Conservation (phyloP, 2,797 vertebrate species). For the Podarcis lilfordi region DNA sequence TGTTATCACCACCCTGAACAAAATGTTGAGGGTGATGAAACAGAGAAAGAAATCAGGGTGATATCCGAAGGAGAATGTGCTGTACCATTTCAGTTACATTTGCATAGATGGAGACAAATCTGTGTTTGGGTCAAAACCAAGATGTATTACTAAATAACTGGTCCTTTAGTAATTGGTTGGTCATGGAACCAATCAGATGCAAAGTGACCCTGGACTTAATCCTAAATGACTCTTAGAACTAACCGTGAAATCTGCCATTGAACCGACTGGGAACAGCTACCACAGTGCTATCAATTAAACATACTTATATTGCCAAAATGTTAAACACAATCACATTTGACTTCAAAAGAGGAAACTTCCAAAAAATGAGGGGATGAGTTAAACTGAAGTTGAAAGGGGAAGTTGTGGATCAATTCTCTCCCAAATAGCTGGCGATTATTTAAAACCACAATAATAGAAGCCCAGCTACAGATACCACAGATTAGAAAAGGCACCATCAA, state of each 20-base stretch:
- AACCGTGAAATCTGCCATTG: background rate
- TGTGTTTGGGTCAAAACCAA: background rate
- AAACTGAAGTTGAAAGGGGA: background rate
- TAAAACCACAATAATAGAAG: slow-evolving; percentile 9
- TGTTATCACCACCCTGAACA: background rate
- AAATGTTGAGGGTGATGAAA: background rate
- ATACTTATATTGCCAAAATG: background rate
- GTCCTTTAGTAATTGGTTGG: background rate
- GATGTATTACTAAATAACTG: background rate
- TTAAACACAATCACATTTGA: background rate
- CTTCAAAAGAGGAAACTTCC: background rate
- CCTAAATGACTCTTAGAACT: background rate
- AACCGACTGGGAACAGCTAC: too few relatives aligned
- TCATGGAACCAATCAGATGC: background rate
- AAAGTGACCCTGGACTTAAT: background rate
- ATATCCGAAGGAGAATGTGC: background rate
- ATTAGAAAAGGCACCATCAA: background rate
- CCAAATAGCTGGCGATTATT: background rate
- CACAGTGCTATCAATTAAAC: background rate
- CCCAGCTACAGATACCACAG: slow-evolving; percentile 3
- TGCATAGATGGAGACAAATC: too few relatives aligned
- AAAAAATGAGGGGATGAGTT: background rate
- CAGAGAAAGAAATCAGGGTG: background rate
- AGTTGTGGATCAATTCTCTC: background rate
- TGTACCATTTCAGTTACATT: background rate